phyloP scores from a whole-genome alignment of 2,113 vertebrate species.

The Oryzias celebensis region DNA sequence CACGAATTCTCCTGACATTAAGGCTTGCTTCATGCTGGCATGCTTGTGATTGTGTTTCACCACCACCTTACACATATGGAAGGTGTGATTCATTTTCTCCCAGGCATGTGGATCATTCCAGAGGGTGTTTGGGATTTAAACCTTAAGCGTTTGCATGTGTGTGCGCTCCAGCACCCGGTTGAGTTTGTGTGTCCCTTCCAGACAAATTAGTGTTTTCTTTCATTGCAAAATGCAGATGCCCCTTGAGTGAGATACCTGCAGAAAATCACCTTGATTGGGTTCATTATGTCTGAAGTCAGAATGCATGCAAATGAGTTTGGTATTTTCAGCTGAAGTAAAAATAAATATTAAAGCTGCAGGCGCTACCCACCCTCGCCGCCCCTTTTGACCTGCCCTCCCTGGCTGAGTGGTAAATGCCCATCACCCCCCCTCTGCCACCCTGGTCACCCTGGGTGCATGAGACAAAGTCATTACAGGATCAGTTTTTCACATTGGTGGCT shows the following conservation, averaged over 20 bases:
- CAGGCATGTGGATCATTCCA: background rate
- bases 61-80: constrained; percentile 36
- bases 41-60: constrained; percentile 23
- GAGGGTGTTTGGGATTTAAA: constrained; percentile 17
- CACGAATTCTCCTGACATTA: constrained; percentile 18
- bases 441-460: too few relatives aligned
- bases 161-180: constrained; percentile 22
- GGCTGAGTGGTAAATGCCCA: too few relatives aligned
- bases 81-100: constrained; percentile 36
- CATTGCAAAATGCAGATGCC: constrained; percentile 42
- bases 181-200: constrained; percentile 21
- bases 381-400: too few relatives aligned
- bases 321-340: constrained; percentile 45
- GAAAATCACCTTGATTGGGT: constrained; percentile 57
- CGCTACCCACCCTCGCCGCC: too few relatives aligned
- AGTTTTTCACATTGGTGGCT: too few relatives aligned
- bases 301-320: constrained; percentile 52
- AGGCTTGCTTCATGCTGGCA: constrained; percentile 13
- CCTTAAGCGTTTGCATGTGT: constrained; percentile 11
- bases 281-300: constrained; percentile 47
- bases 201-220: constrained; percentile 58
- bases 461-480: too few relatives aligned
- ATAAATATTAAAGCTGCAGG: constrained; percentile 2
- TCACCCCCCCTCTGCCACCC: too few relatives aligned
- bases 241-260: constrained; percentile 50